phyloP scores from a whole-genome alignment of 2,888 invertebrate genomes.

The Amphipyra tragopoginis region DNA sequence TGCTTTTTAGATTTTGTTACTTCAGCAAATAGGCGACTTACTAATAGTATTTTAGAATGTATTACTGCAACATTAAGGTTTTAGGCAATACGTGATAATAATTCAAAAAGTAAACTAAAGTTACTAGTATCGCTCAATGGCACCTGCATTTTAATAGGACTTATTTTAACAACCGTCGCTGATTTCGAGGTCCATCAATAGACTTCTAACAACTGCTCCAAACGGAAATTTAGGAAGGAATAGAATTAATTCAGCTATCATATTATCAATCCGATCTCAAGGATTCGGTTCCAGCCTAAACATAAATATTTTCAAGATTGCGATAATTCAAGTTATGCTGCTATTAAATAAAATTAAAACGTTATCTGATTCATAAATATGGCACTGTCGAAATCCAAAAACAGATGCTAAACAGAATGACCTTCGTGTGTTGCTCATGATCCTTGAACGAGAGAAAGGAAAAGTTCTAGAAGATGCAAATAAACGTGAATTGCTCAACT shows the following conservation, averaged over 20 bases:
- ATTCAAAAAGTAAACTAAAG: no score
- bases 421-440: slow-evolving; percentile 19
- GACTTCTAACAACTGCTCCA: no score
- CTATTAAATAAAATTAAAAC: not conserved
- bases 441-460: slow-evolving; percentile 53
- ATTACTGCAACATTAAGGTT: not conserved
- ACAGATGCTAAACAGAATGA: slow-evolving; percentile 20
- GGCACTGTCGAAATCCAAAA: slow-evolving; percentile 11
- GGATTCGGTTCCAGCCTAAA: no score
- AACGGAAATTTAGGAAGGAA: no score
- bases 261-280: no score
- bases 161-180: no score
- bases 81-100: no score
- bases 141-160: no score
- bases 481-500: slow-evolving; percentile 14
- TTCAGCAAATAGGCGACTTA: not conserved
- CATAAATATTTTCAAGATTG: not conserved
- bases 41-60: not conserved
- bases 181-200: no score
- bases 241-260: no score
- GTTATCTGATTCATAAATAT: not conserved
- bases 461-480: slow-evolving; percentile 29
- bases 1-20: slow-evolving; percentile 3
- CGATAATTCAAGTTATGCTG: not conserved
- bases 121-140: no score